A percentile compares a stretch with the other conserved stretches of the same genome.
Evolutionary conservation across 2,113 vertebrate species (phyloP).

Genomic region (Excalfactoria chinensis): DNA sequence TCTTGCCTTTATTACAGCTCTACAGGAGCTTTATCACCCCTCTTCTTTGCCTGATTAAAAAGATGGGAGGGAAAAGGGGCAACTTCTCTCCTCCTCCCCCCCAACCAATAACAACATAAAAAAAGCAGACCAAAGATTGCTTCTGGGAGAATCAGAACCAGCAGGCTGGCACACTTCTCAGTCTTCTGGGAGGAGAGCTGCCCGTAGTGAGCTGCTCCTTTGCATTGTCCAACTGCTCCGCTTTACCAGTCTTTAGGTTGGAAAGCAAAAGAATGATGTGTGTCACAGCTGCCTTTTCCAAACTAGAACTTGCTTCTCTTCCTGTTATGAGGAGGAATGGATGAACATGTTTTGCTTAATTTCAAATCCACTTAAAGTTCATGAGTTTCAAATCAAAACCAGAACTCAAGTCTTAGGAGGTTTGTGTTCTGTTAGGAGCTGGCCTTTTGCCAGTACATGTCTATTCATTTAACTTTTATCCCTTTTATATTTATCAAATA

Average conservation of each 20-base stretch:
- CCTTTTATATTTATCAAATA: conserved; percentile 8
- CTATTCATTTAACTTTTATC: conserved; percentile 41
- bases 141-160: background rate
- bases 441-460: conserved; percentile 21
- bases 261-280: background rate
- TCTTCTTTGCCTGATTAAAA: background rate
- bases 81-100: too few relatives aligned
- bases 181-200: background rate
- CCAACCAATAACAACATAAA: background rate
- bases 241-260: background rate
- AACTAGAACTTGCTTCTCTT: background rate
- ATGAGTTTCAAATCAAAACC: conserved; percentile 63
- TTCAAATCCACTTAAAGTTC: conserved; percentile 62
- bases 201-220: background rate
- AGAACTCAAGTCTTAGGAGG: background rate
- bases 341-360: conserved; percentile 34
- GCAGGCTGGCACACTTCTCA: background rate
- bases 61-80: background rate
- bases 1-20: background rate
- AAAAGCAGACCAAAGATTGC: background rate
- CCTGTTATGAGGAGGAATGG: background rate
- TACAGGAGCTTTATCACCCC: background rate
- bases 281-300: background rate
- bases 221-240: background rate
- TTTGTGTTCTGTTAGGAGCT: conserved; percentile 40